Conservation (phyloP, 2,797 vertebrate species). For the Rhynchonycteris naso region DNA sequence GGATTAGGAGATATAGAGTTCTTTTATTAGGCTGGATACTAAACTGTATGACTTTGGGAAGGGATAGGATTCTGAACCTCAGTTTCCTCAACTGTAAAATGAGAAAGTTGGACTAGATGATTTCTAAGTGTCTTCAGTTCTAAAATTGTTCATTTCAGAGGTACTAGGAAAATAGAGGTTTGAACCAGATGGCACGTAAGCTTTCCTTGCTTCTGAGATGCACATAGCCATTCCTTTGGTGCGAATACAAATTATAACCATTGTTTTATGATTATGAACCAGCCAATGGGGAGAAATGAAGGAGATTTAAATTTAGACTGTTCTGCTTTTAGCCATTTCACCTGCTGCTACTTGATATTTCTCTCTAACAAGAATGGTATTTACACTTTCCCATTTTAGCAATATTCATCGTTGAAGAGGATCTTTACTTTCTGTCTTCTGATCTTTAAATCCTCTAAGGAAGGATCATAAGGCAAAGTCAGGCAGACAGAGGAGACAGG, state of each 20-base stretch:
- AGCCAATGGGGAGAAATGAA: neutral
- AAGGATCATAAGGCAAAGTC: neutral
- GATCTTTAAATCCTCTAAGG: neutral
- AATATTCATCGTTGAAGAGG: neutral
- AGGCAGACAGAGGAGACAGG: neutral
- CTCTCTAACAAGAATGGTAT: constrained; percentile 16
- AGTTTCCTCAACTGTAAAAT: neutral
- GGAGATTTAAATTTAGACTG: constrained; percentile 34
- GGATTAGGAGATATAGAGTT: constrained; percentile 22
- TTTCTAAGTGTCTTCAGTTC: constrained; percentile 29
- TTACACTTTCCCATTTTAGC: constrained; percentile 42
- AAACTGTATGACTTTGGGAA: constrained; percentile 36
- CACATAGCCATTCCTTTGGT: neutral
- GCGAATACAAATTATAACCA: neutral
- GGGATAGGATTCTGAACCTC: neutral
- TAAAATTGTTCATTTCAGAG: constrained; percentile 23
- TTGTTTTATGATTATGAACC: neutral
- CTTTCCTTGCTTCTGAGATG: neutral
- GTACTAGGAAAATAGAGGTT: neutral
- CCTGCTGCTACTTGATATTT: constrained; percentile 8
- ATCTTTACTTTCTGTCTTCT: neutral
- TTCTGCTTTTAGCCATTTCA: constrained; percentile 26
- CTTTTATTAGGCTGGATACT: constrained; percentile 41
- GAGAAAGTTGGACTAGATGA: neutral
- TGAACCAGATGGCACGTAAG: neutral